Evolutionary conservation across 2,888 invertebrate species (phyloP).

Genomic region (Spilarctia lutea): DNA sequence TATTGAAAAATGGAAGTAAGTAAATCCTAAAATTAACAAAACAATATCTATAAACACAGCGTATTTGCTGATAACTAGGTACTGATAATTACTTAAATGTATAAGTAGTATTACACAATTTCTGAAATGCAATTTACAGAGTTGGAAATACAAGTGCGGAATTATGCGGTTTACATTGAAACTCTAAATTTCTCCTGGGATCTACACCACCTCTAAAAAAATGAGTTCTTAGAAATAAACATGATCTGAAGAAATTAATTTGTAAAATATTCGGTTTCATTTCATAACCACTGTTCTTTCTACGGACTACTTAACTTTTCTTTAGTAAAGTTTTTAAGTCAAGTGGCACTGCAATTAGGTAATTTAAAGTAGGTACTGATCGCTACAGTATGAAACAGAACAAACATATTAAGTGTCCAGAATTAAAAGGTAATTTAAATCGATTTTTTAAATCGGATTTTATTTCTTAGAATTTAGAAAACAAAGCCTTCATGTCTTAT

Average conservation of each 20-base stretch:
- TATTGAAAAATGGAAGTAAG: background rate
- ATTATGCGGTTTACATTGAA: conserved; percentile 49
- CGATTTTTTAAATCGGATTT: too few species aligned
- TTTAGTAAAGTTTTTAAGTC: background rate
- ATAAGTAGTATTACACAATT: conserved; percentile 9
- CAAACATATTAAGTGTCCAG: background rate
- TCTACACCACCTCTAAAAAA: conserved; percentile 41
- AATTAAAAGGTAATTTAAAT: background rate
- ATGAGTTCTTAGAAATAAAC: conserved; percentile 45
- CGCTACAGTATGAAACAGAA: background rate
- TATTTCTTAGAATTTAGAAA: too few species aligned
- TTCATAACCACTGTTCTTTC: background rate
- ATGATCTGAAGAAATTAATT: conserved; percentile 50
- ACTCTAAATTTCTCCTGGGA: conserved; percentile 51
- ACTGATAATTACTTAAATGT: background rate
- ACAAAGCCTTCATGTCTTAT: too few species aligned
- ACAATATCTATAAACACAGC: background rate
- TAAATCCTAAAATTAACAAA: background rate
- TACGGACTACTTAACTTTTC: background rate
- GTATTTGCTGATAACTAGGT: background rate
- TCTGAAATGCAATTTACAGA: conserved; percentile 34
- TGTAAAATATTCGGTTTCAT: conserved; percentile 6
- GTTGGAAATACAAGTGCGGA: conserved; percentile 29
- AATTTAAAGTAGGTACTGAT: background rate
- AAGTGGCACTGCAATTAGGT: background rate